Evolutionary conservation across 2,888 invertebrate genomes (phyloP), one percentile per base, ranked within the genome.

Genomic region (Thecocarcelia acutangulata): DNA sequence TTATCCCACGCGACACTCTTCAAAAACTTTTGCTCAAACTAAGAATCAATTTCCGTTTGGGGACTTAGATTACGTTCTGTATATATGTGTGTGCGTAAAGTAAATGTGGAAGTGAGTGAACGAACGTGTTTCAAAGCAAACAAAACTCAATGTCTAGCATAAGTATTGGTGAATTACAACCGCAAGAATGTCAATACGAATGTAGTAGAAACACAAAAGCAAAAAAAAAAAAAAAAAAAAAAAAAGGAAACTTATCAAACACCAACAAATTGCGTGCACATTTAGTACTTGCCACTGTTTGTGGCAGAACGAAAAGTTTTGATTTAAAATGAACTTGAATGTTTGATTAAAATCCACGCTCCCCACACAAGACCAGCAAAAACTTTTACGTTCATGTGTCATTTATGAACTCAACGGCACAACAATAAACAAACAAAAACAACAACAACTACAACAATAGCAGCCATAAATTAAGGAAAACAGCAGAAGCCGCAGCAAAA

Each of bases 1-100:
- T 64, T 76, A 58, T 78, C 66, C 74, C 74, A 75, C 74, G 74
- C 82, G 74, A 82, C 82, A 78, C 52, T 82, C 64, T 70, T 17
- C 40, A 33, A 69, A 50, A 70, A 78, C 5, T 74, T 78, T 78
- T 74, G 37, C 40, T 44, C 46, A 52, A 82, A 74, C 82, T 78
- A 78, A 74, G 73, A 82, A 78, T 82, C 82, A 78, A 82, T 78
- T 78, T 82, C 78, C 82, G 74, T 42, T 70, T 54, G 46, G 52
- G 74, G 78, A 72, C 66, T 48, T 70, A 59, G 17, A 70, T 78
- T 78, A 42, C 46, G n/a, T 33, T 33, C 8, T 33, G 33, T 4
- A 6, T 28, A 6, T 6, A 3, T 8, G 33, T 33, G 33, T 33
- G 33, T 33, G 6, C 8, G 33, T 33, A 3, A 24, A 24, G 24